A percentile compares a stretch with the other conserved stretches of the same genome.
phyloP scores from a whole-genome alignment of 64 coral and sea anemone genomes.

The Pocillopora damicornis region DNA sequence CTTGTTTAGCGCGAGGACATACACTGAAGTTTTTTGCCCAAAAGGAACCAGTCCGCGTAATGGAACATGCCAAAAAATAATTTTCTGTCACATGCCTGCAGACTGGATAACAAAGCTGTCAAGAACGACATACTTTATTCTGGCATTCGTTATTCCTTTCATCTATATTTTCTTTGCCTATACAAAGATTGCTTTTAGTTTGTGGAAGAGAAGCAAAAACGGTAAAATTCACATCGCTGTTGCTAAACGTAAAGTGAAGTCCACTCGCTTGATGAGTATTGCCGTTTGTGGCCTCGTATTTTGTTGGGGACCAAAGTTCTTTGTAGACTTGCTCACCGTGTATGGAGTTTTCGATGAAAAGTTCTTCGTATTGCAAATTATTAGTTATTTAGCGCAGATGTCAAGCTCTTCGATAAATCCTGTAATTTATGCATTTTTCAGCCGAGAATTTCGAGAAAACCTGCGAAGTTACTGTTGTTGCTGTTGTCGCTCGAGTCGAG shows the following conservation, averaged over 20 bases:
- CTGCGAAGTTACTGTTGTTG: not conserved
- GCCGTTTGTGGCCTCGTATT: not conserved
- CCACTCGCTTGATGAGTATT: slow-evolving; percentile 13
- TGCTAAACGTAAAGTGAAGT: slow-evolving; percentile 16
- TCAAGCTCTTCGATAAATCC: not conserved
- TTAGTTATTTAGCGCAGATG: not conserved
- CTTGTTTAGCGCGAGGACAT: not conserved
- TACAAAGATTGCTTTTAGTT: slow-evolving; percentile 15
- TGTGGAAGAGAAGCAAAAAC: slow-evolving; percentile 1
- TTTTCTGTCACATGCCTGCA: not conserved
- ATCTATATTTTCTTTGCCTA: not conserved
- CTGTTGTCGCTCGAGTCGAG: not conserved
- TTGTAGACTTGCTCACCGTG: not conserved
- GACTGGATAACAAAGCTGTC: slow-evolving; percentile 9
- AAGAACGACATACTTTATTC: not conserved
- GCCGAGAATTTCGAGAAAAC: not conserved
- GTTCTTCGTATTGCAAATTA: too few species aligned
- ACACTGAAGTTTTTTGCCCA: not conserved
- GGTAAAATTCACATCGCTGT: slow-evolving; percentile 16
- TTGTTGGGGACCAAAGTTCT: not conserved
- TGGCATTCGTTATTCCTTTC: slow-evolving; percentile 14
- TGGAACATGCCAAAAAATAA: not conserved
- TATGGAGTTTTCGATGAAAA: not conserved
- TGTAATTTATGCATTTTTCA: not conserved
- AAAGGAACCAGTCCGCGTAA: not conserved